Base-by-base conservation (phyloP, 2,888 invertebrate species). In the Nezara viridula region DNA sequence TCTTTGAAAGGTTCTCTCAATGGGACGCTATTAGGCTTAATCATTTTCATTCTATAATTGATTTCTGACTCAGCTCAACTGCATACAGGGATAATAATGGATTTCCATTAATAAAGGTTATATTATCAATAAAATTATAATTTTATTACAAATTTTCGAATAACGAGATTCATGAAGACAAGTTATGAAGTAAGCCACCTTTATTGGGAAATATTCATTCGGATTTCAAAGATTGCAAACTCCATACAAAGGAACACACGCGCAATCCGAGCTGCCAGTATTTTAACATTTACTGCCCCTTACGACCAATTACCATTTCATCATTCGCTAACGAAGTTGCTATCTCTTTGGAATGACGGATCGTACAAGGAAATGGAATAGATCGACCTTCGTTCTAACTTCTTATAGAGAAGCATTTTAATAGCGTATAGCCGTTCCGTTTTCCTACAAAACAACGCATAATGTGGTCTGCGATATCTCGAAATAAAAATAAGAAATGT, bases 291-390 rank as follows among this genome's bases (percentile, higher is more conserved):
- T 60, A 60, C 60, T 60, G 27, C 27, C 55, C 55, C 55, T 55
- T n/a, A 7, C 9, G 55, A 55, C n/a, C 60, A 60, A 60, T 60
- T 60, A 60, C 27, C 60, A 27, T 60, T 60, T 60, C 60, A 60
- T 60, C 60, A 27, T 60, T 60, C 27, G 27, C 16, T 60, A 60
- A 60, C 60, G 60, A 60, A 60, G 60, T 27, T 16, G 27, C 60
- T 60, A 60, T 27, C 60, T 60, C 60, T 60, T 60, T 60, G 60
- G 60, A 60, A 60, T 27, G 60, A 27, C 27, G 60, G 60, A 60
- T 27, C 60, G 27, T 60, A 60, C 60, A 27, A 60, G 60, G 60
- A 60, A 60, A 60, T 27, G 27, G 27, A 16, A 1, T 16, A 2
- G 0, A 12, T 12, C 16, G 60, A 16, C 60, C 60, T 60, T 60